These are phyloP conservation scores for Micrastur ruficollis DNA, from an alignment of 2,797 vertebrate genomes.

Conservation along the genomic window DNA sequence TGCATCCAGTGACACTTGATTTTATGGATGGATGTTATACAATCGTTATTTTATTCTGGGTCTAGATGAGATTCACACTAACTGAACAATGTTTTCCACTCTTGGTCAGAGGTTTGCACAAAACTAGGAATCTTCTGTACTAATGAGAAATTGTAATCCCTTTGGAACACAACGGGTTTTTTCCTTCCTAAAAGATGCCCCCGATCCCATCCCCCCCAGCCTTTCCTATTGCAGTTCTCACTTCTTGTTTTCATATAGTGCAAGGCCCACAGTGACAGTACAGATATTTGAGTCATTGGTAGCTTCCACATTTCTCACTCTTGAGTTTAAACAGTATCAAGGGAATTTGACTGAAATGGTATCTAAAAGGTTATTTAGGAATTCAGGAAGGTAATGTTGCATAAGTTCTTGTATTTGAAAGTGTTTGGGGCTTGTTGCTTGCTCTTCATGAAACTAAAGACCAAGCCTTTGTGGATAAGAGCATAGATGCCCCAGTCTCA, in stretches of 20 bases:
- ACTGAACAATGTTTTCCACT: background rate
- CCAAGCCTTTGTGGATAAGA: background rate
- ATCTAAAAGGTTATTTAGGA: background rate
- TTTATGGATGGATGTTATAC: background rate
- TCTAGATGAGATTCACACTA: background rate
- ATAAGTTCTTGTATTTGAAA: background rate
- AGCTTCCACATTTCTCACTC: background rate
- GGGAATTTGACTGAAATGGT: background rate
- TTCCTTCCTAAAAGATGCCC: background rate
- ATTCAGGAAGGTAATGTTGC: background rate
- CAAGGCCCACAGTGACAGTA: background rate
- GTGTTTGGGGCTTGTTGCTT: background rate
- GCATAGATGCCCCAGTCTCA: background rate
- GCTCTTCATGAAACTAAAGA: background rate
- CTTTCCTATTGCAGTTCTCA: background rate
- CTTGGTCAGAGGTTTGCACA: background rate
- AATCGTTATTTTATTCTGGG: background rate
- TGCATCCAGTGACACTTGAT: accelerated
- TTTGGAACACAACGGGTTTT: background rate
- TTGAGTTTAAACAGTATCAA: background rate
- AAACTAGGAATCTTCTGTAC: background rate
- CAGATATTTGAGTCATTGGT: background rate
- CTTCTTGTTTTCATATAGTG: background rate
- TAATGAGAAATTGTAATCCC: background rate
- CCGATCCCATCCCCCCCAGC: background rate